These are phyloP conservation scores for Dicranocentrus wangi DNA, from an alignment of 2,888 invertebrate species.

Conservation along the genomic window DNA sequence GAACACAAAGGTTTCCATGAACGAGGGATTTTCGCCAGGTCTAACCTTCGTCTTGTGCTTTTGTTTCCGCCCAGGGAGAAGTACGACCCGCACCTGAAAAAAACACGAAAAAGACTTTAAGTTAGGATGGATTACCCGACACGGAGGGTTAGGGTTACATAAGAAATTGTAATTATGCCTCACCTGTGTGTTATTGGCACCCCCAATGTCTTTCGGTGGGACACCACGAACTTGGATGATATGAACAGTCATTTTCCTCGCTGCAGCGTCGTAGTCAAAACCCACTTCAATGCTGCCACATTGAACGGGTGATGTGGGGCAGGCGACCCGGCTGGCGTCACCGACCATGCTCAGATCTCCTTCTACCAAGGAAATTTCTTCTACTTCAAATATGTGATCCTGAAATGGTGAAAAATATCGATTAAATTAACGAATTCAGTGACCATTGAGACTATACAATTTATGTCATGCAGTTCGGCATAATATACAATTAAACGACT, in stretches of 20 bases:
- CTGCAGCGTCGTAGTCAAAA: conserved; percentile 90
- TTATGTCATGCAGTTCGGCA: too few species aligned
- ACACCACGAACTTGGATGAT: conserved; percentile 90
- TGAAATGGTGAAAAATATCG: conserved; percentile 65
- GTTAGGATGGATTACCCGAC: too few species aligned
- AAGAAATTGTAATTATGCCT: too few species aligned
- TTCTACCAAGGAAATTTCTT: conserved; percentile 74
- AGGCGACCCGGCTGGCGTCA: conserved; percentile 69
- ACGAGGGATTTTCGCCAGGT: conserved; percentile 91
- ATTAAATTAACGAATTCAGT: too few species aligned
- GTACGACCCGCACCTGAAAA: conserved; percentile 86
- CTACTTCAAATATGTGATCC: conserved; percentile 75
- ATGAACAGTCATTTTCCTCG: conserved; percentile 93
- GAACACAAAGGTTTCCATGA: conserved; percentile 92
- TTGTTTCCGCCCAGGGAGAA: conserved; percentile 93
- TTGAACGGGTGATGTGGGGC: conserved; percentile 76
- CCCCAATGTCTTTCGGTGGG: conserved; percentile 82
- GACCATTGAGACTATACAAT: too few species aligned
- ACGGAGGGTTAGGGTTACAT: too few species aligned
- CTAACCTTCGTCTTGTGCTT: conserved; percentile 95
- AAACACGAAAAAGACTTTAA: conserved; percentile 28
- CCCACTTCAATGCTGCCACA: conserved; percentile 91
- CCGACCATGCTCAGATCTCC: conserved; percentile 75
- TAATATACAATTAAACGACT: too few species aligned
- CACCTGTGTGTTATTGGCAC: conserved; percentile 83